These are phyloP conservation scores for Mastomys natalensis DNA, from an alignment of 2,113 vertebrate genomes.

Conservation along the genomic window DNA sequence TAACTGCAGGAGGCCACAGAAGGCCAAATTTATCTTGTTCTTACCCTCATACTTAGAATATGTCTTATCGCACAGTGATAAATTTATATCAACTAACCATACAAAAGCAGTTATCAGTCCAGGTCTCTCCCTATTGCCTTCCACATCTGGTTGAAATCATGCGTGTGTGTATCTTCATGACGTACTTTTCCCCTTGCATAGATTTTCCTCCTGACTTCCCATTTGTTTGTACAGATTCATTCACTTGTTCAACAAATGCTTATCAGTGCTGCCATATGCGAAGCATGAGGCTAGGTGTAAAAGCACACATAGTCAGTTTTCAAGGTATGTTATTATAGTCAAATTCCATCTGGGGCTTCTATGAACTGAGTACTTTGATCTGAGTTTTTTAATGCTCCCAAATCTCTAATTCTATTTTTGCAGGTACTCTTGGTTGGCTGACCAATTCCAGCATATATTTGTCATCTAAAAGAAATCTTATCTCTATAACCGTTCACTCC, in stretches of 20 bases:
- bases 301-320: background rate
- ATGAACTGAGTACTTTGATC: background rate
- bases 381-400: background rate
- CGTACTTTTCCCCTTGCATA: background rate
- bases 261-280: background rate
- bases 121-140: background rate
- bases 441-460: background rate
- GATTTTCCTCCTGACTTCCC: background rate
- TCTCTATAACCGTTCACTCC: background rate
- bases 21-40: conserved; percentile 48
- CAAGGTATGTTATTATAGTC: background rate
- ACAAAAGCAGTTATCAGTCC: background rate
- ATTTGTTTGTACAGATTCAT: conserved; percentile 14
- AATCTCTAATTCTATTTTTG: background rate
- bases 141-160: background rate
- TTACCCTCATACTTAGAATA: background rate
- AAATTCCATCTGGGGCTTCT: conserved; percentile 24
- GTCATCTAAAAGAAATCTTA: background rate
- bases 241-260: conserved; percentile 29
- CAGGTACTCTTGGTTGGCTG: background rate
- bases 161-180: background rate
- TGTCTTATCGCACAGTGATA: background rate
- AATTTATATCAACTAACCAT: background rate
- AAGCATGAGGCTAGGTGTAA: background rate
- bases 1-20: background rate